A percentile compares a stretch with the other conserved stretches of the same genome.
Evolutionary conservation across 2,113 vertebrate species (phyloP).

Genomic region (Syngnathus typhle): DNA sequence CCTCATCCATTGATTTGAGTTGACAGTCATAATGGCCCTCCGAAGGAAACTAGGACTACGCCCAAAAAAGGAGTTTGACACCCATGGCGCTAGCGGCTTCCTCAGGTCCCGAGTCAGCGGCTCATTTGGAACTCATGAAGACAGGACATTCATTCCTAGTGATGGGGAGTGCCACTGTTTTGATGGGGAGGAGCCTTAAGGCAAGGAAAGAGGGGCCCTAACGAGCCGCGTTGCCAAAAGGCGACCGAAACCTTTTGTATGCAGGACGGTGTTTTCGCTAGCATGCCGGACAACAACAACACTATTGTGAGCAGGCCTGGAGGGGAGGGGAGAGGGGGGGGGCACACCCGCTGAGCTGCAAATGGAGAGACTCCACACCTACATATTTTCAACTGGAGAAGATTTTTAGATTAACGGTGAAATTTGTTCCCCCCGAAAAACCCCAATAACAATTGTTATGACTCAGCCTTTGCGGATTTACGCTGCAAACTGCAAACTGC

Average conservation of each 20-base stretch:
- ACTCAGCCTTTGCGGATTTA: neutral
- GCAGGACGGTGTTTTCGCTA: neutral
- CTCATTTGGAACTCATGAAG: neutral
- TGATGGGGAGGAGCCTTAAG: neutral
- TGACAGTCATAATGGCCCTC: too few relatives aligned
- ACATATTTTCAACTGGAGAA: neutral
- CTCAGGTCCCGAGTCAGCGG: neutral
- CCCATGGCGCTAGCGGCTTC: neutral
- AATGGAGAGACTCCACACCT: neutral
- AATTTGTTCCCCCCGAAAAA: neutral
- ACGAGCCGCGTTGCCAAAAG: too few relatives aligned
- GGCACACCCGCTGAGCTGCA: neutral
- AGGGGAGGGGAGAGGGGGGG: too few relatives aligned
- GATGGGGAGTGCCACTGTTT: neutral
- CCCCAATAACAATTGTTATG: neutral
- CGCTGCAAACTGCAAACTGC: neutral
- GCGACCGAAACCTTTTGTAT: neutral
- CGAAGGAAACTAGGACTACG: too few relatives aligned
- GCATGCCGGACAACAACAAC: neutral
- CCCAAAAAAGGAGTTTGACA: too few relatives aligned
- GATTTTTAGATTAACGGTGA: neutral
- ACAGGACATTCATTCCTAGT: neutral
- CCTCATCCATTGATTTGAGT: too few relatives aligned
- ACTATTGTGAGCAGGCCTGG: too few relatives aligned
- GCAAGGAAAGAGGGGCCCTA: neutral